Evolutionary conservation across 2,888 invertebrate species (phyloP).

Genomic region (Drosophila pegasa): DNA sequence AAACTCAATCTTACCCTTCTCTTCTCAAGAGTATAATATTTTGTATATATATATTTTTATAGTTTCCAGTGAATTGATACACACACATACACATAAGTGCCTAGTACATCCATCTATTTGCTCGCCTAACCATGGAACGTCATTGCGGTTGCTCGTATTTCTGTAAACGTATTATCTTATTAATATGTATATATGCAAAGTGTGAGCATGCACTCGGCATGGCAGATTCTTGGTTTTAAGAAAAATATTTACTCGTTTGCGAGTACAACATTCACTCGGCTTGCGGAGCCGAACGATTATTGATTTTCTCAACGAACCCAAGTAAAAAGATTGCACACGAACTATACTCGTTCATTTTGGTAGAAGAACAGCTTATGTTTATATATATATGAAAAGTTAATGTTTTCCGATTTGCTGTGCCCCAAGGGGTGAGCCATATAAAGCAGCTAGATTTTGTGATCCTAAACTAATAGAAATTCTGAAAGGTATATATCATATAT

Average conservation of each 20-base stretch:
- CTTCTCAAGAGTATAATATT: neutral
- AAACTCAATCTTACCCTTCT: too few relatives aligned
- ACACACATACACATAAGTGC: neutral
- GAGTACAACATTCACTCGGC: slow-evolving; percentile 18
- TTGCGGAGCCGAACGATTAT: slow-evolving; percentile 43
- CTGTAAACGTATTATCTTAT: slow-evolving; percentile 39
- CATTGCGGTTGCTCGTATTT: slow-evolving; percentile 26
- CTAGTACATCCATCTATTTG: slow-evolving; percentile 10
- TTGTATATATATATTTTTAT: neutral
- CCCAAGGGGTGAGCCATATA: neutral
- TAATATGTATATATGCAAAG: slow-evolving; percentile 29
- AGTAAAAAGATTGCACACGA: neutral
- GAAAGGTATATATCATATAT: neutral
- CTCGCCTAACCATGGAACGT: slow-evolving; percentile 28
- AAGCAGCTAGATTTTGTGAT: neutral
- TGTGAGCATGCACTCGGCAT: slow-evolving; percentile 12
- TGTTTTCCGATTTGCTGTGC: neutral
- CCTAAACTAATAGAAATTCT: too few relatives aligned
- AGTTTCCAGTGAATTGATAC: slow-evolving; percentile 3
- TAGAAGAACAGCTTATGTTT: neutral
- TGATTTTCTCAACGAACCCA: slow-evolving; percentile 45
- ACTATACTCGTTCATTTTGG: too few relatives aligned
- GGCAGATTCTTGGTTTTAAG: slow-evolving; percentile 34
- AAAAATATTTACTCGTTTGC: slow-evolving; percentile 24
- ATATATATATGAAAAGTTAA: neutral